Base-by-base conservation (phyloP, 2,797 vertebrate species). In the Poeciliopsis turneri region DNA sequence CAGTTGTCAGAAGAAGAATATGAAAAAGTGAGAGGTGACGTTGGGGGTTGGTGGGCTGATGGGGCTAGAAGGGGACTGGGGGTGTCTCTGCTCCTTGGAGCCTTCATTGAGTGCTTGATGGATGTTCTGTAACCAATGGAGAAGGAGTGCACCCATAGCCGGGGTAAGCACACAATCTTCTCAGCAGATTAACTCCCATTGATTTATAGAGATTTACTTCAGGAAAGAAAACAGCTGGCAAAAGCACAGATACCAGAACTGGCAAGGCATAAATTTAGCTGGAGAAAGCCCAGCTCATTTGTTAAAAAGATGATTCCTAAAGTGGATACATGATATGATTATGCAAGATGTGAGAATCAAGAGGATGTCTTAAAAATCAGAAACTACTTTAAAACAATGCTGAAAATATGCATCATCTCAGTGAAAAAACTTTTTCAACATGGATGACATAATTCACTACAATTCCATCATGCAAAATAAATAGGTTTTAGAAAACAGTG, bases 141-240 rank as follows among this genome's bases (percentile, higher is more conserved):
- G 93, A 93, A 92, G 61, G 92, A 93, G 92, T 90, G 87, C 84
- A 84, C 84, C 87, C 85, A 87, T 82, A 83, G 81, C 84, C 77
- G 30, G 74, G 85, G 78, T 78, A 59, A 90, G 88, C 91, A 89
- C 86, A 92, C 92, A 92, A 92, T 93, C 92, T 94, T 92, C 94
- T 95, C 92, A 93, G 92, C 93, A 94, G 94, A 94, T 95, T 95
- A 95, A 92, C 94, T 93, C 92, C 75, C 93, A 89, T 89, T 95
- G 95, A 96, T 96, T 95, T 95, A 96, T 94, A 88, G 93, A 91
- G 92, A 94, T 96, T 95, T 93, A 94, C 93, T 90, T 94, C 90
- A 82, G 89, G 89, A 92, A 89, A 89, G 89, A 93, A 95, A 96
- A 95, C 95, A 96, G 94, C 94, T 96, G 94, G 93, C 86, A 89